A percentile compares a stretch with the other conserved stretches of the same genome.
Evolutionary conservation across 2,113 vertebrate genomes (phyloP).

Genomic region (Rostratula benghalensis): DNA sequence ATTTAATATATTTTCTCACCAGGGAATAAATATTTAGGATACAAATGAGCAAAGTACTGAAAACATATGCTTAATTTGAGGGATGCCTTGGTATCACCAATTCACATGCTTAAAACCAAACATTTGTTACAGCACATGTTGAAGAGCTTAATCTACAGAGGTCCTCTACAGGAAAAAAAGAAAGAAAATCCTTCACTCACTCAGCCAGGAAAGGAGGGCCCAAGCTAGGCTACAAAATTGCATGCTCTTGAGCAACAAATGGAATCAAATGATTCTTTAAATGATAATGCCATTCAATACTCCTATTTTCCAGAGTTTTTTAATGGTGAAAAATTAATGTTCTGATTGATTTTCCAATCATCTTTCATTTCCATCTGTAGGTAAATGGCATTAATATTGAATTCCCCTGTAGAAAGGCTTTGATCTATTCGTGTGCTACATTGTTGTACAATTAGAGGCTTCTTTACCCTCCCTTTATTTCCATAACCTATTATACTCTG

Average conservation of each 20-base stretch:
- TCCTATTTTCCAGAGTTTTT: neutral
- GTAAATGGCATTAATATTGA: conserved; percentile 29
- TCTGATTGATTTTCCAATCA: conserved; percentile 18
- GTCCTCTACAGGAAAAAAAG: neutral
- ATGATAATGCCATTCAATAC: neutral
- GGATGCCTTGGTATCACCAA: neutral
- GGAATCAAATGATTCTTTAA: neutral
- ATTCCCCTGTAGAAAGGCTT: neutral
- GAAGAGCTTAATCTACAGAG: neutral
- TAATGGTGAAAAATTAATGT: conserved; percentile 31
- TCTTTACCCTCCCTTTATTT: neutral
- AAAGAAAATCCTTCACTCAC: neutral
- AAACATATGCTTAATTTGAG: neutral
- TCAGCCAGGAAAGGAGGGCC: neutral
- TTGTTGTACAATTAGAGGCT: neutral
- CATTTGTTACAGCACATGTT: neutral
- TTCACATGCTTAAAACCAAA: neutral
- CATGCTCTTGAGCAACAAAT: neutral
- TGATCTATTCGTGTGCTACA: neutral
- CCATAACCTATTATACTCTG: neutral
- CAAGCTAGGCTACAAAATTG: neutral
- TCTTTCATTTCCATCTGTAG: conserved; percentile 18
- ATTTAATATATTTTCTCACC: neutral
- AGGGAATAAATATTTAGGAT: neutral
- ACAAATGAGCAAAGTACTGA: neutral